phyloP scores from a whole-genome alignment of 2,888 invertebrate genomes.

The Sarcophaga rosellei region DNA sequence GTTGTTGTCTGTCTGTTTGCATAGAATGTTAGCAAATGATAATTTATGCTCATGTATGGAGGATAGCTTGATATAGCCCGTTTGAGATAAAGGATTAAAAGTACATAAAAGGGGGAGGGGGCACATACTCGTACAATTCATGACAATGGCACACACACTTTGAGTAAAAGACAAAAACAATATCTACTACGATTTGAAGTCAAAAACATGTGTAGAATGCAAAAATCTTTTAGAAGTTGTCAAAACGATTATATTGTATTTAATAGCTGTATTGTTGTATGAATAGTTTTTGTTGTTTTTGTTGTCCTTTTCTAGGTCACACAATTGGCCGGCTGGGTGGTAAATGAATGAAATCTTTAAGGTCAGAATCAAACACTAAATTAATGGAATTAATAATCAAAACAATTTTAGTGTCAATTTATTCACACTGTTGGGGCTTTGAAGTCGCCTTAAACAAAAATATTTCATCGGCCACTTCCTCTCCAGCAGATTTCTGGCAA shows the following conservation, averaged over 20 bases:
- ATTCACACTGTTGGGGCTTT: too few species aligned
- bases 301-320: conserved; percentile 21
- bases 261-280: background rate
- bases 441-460: too few species aligned
- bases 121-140: background rate
- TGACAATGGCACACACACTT: conserved; percentile 22
- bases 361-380: too few species aligned
- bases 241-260: conserved; percentile 42
- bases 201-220: conserved; percentile 49
- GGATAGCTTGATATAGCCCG: background rate
- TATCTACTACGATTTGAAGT: conserved; percentile 19
- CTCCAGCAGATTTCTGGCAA: too few species aligned
- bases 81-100: background rate
- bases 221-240: conserved; percentile 16
- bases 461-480: too few species aligned
- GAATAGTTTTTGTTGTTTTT: conserved; percentile 2
- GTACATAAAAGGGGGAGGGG: too few species aligned
- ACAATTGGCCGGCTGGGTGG: background rate
- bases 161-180: conserved; percentile 32
- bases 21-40: conserved; percentile 27
- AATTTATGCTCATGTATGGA: background rate
- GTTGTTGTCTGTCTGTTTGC: background rate
- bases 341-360: background rate
- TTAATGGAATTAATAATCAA: too few species aligned
- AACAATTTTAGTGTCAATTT: too few species aligned